Conservation (phyloP, 2,797 vertebrate genomes). For the Agapornis canus region DNA sequence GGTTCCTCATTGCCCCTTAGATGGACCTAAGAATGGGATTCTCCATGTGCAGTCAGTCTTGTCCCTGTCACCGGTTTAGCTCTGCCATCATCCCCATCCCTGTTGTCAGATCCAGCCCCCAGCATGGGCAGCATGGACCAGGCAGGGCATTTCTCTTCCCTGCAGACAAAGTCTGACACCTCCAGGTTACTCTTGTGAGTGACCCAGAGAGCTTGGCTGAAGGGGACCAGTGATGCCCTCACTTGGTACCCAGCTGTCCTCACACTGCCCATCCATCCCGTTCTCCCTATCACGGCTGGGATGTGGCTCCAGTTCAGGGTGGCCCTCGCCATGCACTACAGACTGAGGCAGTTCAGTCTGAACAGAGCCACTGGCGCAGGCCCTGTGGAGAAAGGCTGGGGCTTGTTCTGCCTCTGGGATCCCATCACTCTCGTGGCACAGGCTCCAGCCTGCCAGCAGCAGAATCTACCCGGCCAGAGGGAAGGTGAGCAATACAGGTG, state of each 20-base stretch:
- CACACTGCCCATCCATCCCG: not conserved
- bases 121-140: not conserved
- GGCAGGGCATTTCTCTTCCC: not conserved
- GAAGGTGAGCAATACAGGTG: not conserved
- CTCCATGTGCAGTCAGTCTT: not conserved
- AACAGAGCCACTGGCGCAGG: not conserved
- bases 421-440: rapidly evolving
- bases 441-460: not conserved
- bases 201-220: not conserved
- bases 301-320: not conserved
- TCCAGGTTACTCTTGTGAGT: not conserved
- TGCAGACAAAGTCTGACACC: not conserved
- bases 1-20: not conserved
- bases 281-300: not conserved
- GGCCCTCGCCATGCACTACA: not conserved
- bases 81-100: not conserved
- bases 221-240: rapidly evolving
- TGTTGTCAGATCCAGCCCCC: not conserved
- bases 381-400: not conserved
- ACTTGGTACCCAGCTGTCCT: not conserved
- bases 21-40: not conserved
- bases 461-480: not conserved
- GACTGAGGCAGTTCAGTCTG: not conserved
- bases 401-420: not conserved
- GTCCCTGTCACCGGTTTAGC: not conserved